Conservation (phyloP, 2,113 vertebrate species). For the Ammodramus savannarum region DNA sequence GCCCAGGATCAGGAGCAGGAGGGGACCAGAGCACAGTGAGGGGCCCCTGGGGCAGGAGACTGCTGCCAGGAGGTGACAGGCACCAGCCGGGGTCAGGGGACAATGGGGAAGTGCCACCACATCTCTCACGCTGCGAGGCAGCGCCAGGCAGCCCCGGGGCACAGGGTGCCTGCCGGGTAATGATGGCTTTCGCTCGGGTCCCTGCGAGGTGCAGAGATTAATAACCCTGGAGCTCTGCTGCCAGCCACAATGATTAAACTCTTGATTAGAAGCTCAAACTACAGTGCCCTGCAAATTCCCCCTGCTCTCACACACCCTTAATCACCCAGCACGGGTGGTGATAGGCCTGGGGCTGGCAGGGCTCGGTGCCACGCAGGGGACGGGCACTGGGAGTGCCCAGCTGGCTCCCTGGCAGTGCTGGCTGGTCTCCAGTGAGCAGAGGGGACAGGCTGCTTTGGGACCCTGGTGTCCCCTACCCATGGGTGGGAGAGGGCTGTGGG, state of each 20-base stretch:
- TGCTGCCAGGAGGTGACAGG: background rate
- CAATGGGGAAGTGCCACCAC: background rate
- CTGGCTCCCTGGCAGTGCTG: background rate
- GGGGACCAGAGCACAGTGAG: accelerated
- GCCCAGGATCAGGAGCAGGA: no score
- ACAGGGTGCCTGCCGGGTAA: background rate
- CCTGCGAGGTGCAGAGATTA: constrained; percentile 28
- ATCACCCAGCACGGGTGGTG: background rate
- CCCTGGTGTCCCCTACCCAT: background rate
- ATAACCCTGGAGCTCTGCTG: background rate
- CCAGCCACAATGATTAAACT: constrained; percentile 51
- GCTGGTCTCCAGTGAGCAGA: background rate
- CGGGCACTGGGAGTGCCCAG: accelerated
- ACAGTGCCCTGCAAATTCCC: constrained; percentile 27
- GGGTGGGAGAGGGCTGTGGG: background rate
- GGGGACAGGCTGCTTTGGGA: background rate
- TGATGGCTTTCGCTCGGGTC: background rate
- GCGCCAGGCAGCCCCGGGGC: background rate
- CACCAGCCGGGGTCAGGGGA: accelerated
- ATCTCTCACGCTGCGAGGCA: accelerated
- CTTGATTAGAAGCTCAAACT: constrained; percentile 59
- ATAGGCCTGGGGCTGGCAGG: accelerated
- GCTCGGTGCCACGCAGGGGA: accelerated
- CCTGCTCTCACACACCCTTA: background rate
- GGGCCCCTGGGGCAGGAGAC: background rate